These are phyloP conservation scores for Piaya cayana DNA, from an alignment of 2,113 vertebrate genomes.

Conservation along the genomic window DNA sequence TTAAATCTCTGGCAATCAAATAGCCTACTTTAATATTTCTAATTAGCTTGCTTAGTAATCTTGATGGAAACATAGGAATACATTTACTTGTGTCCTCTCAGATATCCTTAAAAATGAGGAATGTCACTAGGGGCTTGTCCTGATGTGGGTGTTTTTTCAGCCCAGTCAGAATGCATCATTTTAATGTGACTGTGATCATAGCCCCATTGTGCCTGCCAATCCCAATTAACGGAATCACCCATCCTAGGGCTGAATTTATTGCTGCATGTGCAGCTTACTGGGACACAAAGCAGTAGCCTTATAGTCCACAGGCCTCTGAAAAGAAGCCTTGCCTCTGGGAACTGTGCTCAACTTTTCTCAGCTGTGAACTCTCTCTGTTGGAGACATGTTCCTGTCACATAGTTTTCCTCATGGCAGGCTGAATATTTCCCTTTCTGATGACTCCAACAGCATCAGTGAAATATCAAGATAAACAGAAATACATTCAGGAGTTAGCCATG, in stretches of 20 bases:
- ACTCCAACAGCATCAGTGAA: not conserved
- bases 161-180: constrained; percentile 38
- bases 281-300: not conserved
- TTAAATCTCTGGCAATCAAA: constrained; percentile 13
- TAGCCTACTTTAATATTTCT: constrained; percentile 26
- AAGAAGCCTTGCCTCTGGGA: constrained; percentile 22
- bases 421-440: not conserved
- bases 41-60: constrained; percentile 37
- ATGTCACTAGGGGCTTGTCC: constrained; percentile 28
- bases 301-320: not conserved
- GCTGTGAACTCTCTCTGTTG: constrained; percentile 28
- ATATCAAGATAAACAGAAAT: constrained; percentile 32
- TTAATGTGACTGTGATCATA: constrained; percentile 1
- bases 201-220: constrained; percentile 6
- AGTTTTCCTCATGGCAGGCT: constrained; percentile 2
- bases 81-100: constrained; percentile 33
- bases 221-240: not conserved
- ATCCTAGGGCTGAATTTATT: constrained; percentile 8
- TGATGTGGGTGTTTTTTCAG: constrained; percentile 35
- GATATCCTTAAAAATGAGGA: constrained; percentile 31
- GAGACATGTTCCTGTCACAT: not conserved
- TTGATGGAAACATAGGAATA: constrained; percentile 30
- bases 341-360: not conserved
- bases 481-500: not conserved
- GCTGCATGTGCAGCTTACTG: constrained; percentile 33